Percentiles rank a stretch among this genome's conserved stretches.
Evolutionary conservation across 2,888 invertebrate genomes (phyloP).

Genomic region (Autographa pulchrina): DNA sequence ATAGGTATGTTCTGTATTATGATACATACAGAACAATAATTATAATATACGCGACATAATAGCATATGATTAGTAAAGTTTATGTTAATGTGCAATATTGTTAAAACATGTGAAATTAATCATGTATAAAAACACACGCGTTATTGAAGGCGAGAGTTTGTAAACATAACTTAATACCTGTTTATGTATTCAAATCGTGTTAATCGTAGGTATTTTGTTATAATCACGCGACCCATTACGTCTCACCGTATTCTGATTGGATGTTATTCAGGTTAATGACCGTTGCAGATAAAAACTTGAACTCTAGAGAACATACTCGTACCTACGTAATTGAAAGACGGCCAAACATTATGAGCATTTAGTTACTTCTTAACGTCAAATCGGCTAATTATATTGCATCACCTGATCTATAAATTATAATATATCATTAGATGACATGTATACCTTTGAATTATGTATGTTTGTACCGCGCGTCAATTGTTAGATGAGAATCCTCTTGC

Average conservation of each 20-base stretch:
- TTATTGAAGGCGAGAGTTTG: conserved; percentile 3
- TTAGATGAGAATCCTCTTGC: conserved; percentile 50
- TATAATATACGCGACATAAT: not conserved
- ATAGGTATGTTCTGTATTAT: not conserved
- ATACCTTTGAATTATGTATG: conserved; percentile 8
- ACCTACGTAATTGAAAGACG: conserved; percentile 48
- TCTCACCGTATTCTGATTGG: conserved; percentile 50
- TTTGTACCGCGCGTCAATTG: conserved; percentile 41
- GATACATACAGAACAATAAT: not conserved
- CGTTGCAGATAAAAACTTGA: conserved; percentile 63
- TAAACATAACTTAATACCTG: conserved; percentile 13
- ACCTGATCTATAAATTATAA: conserved; percentile 13
- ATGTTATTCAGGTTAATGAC: conserved; percentile 64
- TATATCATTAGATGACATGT: conserved; percentile 15
- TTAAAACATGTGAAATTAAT: not conserved
- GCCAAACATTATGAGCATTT: conserved; percentile 55
- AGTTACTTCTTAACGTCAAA: conserved; percentile 46
- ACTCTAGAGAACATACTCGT: conserved; percentile 51
- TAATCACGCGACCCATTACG: conserved; percentile 52
- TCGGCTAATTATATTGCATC: conserved; percentile 51
- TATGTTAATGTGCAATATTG: not conserved
- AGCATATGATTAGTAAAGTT: not conserved
- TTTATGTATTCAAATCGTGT: conserved; percentile 33
- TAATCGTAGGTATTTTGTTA: conserved; percentile 38
- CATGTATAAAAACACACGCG: not conserved